Evolutionary conservation across 2,888 invertebrate species (phyloP), one percentile per base, ranked within the genome.

Genomic region (Ophion ellenae): DNA sequence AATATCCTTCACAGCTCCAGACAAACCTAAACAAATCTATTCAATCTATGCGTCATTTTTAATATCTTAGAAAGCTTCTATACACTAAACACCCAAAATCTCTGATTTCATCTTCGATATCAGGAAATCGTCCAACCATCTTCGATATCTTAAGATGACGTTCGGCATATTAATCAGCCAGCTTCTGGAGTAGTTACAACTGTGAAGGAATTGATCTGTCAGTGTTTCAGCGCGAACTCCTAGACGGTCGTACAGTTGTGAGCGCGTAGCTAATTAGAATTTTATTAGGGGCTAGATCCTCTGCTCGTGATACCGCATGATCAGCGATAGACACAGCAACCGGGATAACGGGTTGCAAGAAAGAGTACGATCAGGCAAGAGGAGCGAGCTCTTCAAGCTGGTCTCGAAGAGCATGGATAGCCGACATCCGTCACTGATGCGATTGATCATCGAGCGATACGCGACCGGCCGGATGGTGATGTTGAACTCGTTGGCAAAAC

Each of bases 341-440:
- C 28, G 53, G 75, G 81, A 85, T 85, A 85, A 85, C 85, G 85
- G 85, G 82, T 82, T 40, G 69, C 47, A 36, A 75, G 67, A 69
- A 17, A 61, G 67, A 81, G 61, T 61, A 75, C 61, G 20, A 53
- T 2, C 17, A 53, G 53, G 53, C 53, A 32, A 77, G n/a, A 63
- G 74, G 17, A 20, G 20, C 57, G 67, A 14, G 17, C 28, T 70
- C 47, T 57, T 75, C 47, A 47, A 66, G 20, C 36, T 63, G 32
- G 32, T 78, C 66, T 9, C 40, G 63, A 73, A 71, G 73, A 61
- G 66, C 57, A 70, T 47, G 45, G 70, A 75, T 66, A 64, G 75
- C 74, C 63, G 85, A 82, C 85, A 82, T 85, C 85, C 85, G 82
- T 85, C 85, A 85, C 81, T 78, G 85, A 81, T 64, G 78, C 75